Base-by-base conservation (phyloP, 2,797 vertebrate genomes). In the Enteromius trimaculatus region DNA sequence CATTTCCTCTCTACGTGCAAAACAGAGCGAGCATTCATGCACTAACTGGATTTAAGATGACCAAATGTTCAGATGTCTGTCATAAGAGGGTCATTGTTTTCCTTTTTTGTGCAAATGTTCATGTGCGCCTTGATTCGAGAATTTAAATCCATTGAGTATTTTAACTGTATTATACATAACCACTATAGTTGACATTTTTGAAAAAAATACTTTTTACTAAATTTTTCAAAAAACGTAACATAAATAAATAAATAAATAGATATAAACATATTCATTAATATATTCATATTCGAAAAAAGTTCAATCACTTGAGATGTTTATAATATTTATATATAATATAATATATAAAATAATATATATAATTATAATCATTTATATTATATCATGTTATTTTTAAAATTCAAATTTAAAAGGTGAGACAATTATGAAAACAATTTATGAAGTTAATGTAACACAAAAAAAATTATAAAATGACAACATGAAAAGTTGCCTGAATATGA, bases 31-130 rank as follows among this genome's bases (percentile, higher is more conserved):
- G 44, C 44, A 66, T 82, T 82, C 58, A 49, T 64, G 79, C 5
- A 37, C 26, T 72, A 75, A 82, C 16, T 75, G 29, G 70, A 65
- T 82, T 75, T 26, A 72, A 39, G 55, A 81, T 49, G 55, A 62
- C 39, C 69, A 75, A 65, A 66, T 82, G 70, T 39, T 64, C 58
- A 74, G 70, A 81, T 64, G 51, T 69, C 70, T 1, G 0, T 80
- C 34, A 80, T 70, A 6, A 68, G 19, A 55, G 34, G 34, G 66
- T 75, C n/a, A 82, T 51, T 51, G 70, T 39, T 51, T 64, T 65
- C 58, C 6, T 53, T 65, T 23, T 13, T 37, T 39, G 3, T 17
- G 14, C 21, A 72, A 74, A 65, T 6, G 6, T 29, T 79, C 10
- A 75, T 65, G 0, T 26, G 39, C 0, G 10, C n/a, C 75, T 64